Evolutionary conservation across 2,888 invertebrate species (phyloP), one percentile per base, ranked within the genome.

Genomic region (Cyclophora albipunctata): DNA sequence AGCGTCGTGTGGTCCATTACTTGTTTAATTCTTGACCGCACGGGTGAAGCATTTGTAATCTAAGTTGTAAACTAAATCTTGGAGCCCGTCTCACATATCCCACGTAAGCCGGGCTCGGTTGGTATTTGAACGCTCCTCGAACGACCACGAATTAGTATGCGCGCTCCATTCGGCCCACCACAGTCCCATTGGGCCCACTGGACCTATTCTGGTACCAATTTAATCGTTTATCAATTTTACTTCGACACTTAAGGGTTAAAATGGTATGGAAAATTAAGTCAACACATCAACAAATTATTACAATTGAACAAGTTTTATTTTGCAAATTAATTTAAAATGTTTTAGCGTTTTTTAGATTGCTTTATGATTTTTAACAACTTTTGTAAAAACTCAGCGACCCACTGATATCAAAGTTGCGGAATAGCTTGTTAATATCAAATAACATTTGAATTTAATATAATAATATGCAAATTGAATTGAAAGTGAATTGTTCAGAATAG

Each of bases 51-150:
- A 66, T 54, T 64, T 62, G 77, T 85, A 87, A 87, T 87, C 85
- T 86, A 80, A 86, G 86, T 86, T 84, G 82, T 85, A 83, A 84
- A 86, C 83, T 86, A 86, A 85, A 81, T 85, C 88, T 87, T 87
- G 76, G 83, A 78, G 65, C 64, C 66, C 74, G 79, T 80, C 82
- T 84, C 86, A 86, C 87, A 87, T 86, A 85, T 85, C 85, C 83
- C 74, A 66, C 52, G 76, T 86, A 87, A 86, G 83, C 88, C 70
- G 60, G 81, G 81, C 81, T 77, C 62, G 67, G 76, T 71, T 73
- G 79, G 74, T 78, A 79, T 85, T 84, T 83, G 85, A 85, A 87
- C 84, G 85, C 71, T 76, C 62, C 77, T 73, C 73, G 73, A 75
- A 78, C 80, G 76, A 74, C 81, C 79, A 81, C 81, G 83, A 84